Evolutionary conservation across 2,888 invertebrate genomes (phyloP), one percentile per base, ranked within the genome.

Genomic region (Megamerina dolium): DNA sequence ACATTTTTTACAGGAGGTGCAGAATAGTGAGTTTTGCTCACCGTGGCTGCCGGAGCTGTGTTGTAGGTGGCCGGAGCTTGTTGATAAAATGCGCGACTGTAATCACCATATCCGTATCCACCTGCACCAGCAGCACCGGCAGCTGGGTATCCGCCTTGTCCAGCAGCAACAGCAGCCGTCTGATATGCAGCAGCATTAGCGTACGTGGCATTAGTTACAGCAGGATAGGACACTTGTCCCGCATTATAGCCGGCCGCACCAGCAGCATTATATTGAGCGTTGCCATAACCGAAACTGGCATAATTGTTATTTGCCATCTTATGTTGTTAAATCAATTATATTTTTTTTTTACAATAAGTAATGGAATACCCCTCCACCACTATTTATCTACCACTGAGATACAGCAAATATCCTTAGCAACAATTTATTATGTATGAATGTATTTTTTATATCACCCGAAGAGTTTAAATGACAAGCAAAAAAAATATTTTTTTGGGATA

Each of bases 261-360:
- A 61, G 79, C 78, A 53, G 77, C 87, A 86, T 86, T 87, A 73
- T 90, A 90, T 78, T 91, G 91, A 66, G 90, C 88, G 73, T 90
- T 89, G 68, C 89, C 87, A 74, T 91, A 90, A 66, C 89, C 87
- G 80, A 92, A 92, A 70, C 90, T 90, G 74, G 90, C 90, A 79
- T 91, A 92, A 80, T 92, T 92, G 78, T 91, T 91, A 74, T 89
- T 61, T 35, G 65, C 61, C 65, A 66, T 66, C 35, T 13, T 34
- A 3, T 5, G 3, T 23, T 8, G 6, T 10, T 23, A 23, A 23
- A 23, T 23, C 10, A 6, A 23, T 23, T 23, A 23, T 5, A 12
- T 32, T 3, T 32, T 39, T 19, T 18, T 27, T 37, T 36, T 5
- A 3, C n/a, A n/a, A n/a, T n/a, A n/a, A n/a, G n/a, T n/a, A n/a